Conservation (phyloP, 1,140 invertebrate genomes). For the Apocrypta bakeri region DNA sequence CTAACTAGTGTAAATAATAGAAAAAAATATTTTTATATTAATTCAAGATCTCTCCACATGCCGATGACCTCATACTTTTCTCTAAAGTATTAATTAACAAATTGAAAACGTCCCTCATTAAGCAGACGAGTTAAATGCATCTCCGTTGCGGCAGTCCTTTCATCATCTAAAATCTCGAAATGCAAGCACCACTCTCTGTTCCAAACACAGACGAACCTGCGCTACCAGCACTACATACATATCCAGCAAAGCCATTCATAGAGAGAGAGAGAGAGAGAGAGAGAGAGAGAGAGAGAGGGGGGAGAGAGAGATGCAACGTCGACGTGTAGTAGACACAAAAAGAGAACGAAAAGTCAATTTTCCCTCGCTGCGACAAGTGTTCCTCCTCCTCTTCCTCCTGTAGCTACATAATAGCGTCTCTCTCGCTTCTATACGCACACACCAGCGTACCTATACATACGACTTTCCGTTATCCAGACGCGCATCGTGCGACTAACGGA, state of each 20-base stretch:
- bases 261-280: background rate
- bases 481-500: slow-evolving; percentile 60
- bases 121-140: background rate
- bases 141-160: background rate
- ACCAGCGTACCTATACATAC: no score
- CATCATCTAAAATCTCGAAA: background rate
- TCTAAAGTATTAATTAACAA: background rate
- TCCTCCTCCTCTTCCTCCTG: slow-evolving; percentile 43
- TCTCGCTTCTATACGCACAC: slow-evolving; percentile 25
- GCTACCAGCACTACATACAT: no score
- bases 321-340: background rate
- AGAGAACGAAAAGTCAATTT: slow-evolving; percentile 17
- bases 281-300: background rate
- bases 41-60: no score
- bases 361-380: slow-evolving; percentile 48
- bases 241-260: background rate
- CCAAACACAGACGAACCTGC: no score
- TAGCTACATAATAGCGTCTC: background rate
- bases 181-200: background rate
- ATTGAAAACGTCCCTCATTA: background rate
- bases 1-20: no score
- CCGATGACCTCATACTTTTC: no score
- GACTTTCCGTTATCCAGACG: slow-evolving; percentile 38
- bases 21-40: no score
- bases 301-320: no score